Percentiles rank a stretch among this genome's conserved stretches.
phyloP scores from a whole-genome alignment of 53 echinoderm and acorn worm genomes.

The Antedon mediterranea region DNA sequence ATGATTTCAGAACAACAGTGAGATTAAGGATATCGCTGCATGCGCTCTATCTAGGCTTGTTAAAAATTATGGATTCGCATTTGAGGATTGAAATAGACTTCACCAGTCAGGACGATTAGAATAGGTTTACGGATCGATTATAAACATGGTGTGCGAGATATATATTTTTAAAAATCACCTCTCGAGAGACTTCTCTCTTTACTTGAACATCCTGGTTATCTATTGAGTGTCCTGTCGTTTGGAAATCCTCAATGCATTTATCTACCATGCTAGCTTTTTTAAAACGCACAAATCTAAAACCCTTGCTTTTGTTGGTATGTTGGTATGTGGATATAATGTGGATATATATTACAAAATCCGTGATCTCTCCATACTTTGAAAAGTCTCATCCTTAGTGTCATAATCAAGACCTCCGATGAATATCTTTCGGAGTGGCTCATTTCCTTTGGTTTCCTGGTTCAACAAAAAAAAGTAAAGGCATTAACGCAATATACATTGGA shows the following conservation, averaged over 20 bases:
- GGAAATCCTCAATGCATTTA: conserved; percentile 44
- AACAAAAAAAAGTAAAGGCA: not conserved
- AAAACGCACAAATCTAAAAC: conserved; percentile 94
- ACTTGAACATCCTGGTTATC: conserved; percentile 61
- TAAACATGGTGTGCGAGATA: too few relatives aligned
- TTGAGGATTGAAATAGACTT: too few relatives aligned
- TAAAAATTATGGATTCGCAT: not conserved
- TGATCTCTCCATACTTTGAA: conserved; percentile 67
- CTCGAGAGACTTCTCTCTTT: conserved; percentile 55
- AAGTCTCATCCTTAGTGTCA: conserved; percentile 50
- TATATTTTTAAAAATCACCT: conserved; percentile 47
- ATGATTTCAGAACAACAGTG: too few relatives aligned
- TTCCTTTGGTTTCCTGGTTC: not conserved
- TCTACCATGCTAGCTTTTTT: conserved; percentile 44
- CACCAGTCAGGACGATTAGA: too few relatives aligned
- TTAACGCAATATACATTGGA: too few relatives aligned
- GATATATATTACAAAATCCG: conserved; percentile 76
- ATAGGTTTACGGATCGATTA: too few relatives aligned
- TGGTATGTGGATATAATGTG: too few relatives aligned
- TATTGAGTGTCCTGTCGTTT: conserved; percentile 22
- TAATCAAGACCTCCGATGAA: conserved; percentile 77
- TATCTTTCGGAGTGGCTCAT: conserved; percentile 74
- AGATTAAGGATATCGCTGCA: too few relatives aligned
- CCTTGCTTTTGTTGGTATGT: conserved; percentile 50
- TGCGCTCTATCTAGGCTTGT: too few relatives aligned